Evolutionary conservation across 2,888 invertebrate genomes (phyloP).

Genomic region (Horisme vitalbata): DNA sequence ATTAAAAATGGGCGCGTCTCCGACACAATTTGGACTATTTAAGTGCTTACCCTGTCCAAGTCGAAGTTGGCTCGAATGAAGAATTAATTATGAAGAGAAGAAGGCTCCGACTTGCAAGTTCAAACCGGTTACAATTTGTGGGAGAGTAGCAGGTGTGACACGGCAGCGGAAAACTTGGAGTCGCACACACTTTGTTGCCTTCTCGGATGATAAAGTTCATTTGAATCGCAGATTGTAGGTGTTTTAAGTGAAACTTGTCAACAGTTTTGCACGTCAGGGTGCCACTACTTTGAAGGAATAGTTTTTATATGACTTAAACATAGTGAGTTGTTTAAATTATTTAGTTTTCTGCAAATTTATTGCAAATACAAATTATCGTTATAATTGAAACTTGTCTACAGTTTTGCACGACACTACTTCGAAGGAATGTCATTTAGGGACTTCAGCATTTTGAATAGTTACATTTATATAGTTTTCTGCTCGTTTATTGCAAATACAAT

Average conservation of each 20-base stretch:
- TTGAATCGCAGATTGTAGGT: constrained; percentile 77
- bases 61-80: constrained; percentile 78
- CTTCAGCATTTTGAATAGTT: no score
- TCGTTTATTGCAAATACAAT: no score
- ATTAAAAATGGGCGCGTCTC: constrained; percentile 79
- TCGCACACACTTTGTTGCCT: constrained; percentile 76
- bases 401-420: no score
- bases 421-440: no score
- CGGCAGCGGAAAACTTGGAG: constrained; percentile 64
- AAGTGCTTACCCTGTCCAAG: constrained; percentile 77
- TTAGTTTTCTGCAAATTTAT: no score
- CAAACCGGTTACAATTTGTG: constrained; percentile 76
- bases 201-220: constrained; percentile 77
- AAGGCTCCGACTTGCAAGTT: constrained; percentile 69
- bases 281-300: constrained; percentile 29
- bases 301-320: constrained; percentile 2
- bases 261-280: constrained; percentile 32
- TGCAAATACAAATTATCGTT: no score
- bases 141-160: constrained; percentile 76
- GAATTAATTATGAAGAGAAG: constrained; percentile 80
- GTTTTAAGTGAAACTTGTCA: constrained; percentile 50
- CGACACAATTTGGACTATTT: constrained; percentile 78
- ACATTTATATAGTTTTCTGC: no score
- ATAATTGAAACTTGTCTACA: no score
- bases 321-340: not conserved